Evolutionary conservation across 35 echinoderm and acorn worm species (phyloP).

Genomic region (Eucidaris tribuloides): DNA sequence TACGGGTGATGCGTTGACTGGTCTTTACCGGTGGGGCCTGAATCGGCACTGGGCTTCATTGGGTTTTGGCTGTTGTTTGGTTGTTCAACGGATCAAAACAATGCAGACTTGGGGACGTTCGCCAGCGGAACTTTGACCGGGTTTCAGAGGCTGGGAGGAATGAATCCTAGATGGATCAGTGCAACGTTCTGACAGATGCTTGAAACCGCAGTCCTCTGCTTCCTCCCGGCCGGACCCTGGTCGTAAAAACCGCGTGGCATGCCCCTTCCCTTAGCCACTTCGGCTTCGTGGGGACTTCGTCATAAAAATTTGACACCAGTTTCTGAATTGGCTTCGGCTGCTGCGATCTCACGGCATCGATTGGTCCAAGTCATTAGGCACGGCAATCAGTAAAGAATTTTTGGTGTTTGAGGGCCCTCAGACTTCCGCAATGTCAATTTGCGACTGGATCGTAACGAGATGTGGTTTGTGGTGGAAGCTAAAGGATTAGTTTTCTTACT

Average conservation of each 20-base stretch:
- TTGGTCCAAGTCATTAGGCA: background rate
- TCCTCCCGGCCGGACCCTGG: background rate
- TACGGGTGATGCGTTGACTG: too few species aligned
- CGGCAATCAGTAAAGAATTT: background rate
- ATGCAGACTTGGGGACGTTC: background rate
- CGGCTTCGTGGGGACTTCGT: conserved; percentile 53
- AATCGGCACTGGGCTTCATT: too few species aligned
- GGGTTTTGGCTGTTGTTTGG: background rate
- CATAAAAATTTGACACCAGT: conserved; percentile 83
- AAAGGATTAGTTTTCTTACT: background rate
- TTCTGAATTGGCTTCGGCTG: conserved; percentile 15
- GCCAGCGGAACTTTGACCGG: background rate
- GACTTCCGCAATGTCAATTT: background rate
- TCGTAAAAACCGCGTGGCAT: background rate
- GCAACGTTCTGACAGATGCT: background rate
- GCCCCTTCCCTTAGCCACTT: background rate
- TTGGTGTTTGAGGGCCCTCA: background rate
- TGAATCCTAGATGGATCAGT: background rate
- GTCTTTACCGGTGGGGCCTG: too few species aligned
- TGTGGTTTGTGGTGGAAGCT: background rate
- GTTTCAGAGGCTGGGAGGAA: background rate
- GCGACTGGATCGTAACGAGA: background rate
- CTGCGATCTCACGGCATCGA: background rate
- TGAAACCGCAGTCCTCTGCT: background rate
- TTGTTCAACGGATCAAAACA: conserved; percentile 16